phyloP scores from a whole-genome alignment of 2,113 vertebrate genomes.

The Onychostoma macrolepis region DNA sequence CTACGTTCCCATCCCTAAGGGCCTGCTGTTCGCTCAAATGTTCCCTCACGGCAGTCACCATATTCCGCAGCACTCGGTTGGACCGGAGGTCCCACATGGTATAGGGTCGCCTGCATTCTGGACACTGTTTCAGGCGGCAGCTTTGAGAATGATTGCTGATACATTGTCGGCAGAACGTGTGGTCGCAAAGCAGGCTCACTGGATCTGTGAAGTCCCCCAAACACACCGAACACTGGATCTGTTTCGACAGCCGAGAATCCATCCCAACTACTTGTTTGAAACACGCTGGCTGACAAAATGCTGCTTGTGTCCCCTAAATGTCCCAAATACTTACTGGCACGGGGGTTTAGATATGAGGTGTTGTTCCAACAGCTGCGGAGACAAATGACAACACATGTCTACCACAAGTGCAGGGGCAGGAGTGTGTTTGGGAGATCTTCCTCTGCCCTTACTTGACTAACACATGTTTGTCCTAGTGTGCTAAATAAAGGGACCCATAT shows the following conservation, averaged over 20 bases:
- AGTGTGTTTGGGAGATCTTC: conserved; percentile 32
- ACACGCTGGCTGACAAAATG: not conserved
- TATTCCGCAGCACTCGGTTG: conserved; percentile 57
- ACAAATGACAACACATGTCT: conserved; percentile 50
- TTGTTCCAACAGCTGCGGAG: conserved; percentile 47
- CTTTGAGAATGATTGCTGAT: conserved; percentile 56
- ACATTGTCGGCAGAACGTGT: conserved; percentile 67
- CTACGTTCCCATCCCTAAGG: not conserved
- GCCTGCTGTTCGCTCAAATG: conserved; percentile 54
- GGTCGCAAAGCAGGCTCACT: conserved; percentile 67
- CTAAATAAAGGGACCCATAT: conserved; percentile 46
- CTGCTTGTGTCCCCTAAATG: conserved; percentile 10
- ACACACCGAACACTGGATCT: conserved; percentile 61
- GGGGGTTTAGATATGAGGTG: conserved; percentile 5
- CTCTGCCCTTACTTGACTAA: conserved; percentile 20
- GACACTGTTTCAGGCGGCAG: conserved; percentile 46
- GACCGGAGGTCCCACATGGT: conserved; percentile 52
- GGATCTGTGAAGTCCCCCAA: conserved; percentile 65
- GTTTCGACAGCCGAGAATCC: conserved; percentile 53
- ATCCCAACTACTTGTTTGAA: conserved; percentile 38
- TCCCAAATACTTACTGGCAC: not conserved
- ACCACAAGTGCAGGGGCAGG: conserved; percentile 29
- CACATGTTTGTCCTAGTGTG: conserved; percentile 30
- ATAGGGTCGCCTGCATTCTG: conserved; percentile 57
- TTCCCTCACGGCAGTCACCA: conserved; percentile 52